These are phyloP conservation scores for Tipula helvola DNA, from an alignment of 2,888 invertebrate genomes.

Conservation along the genomic window DNA sequence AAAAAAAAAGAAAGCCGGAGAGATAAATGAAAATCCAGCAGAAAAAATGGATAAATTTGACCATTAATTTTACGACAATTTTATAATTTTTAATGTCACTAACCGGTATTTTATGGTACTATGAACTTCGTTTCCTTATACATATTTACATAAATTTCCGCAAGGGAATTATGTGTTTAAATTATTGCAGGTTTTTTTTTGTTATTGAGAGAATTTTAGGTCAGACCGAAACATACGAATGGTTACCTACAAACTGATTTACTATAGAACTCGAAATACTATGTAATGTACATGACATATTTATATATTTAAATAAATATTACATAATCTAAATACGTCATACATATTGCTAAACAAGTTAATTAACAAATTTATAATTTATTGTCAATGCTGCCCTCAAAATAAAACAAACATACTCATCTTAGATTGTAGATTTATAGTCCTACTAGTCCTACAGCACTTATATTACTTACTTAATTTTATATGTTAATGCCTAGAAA, in stretches of 20 bases:
- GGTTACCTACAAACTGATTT: not conserved
- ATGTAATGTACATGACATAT: too few species aligned
- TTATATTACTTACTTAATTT: too few species aligned
- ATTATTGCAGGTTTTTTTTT: not conserved
- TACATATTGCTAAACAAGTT: too few species aligned
- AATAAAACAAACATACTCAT: too few species aligned
- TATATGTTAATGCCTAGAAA: too few species aligned
- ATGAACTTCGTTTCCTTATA: not conserved
- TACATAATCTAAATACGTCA: too few species aligned
- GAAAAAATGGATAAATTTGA: not conserved
- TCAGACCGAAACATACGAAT: not conserved
- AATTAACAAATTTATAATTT: too few species aligned
- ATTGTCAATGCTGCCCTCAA: too few species aligned
- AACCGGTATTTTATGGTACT: not conserved
- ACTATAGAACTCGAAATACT: not conserved
- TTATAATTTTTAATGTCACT: not conserved
- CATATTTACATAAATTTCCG: not conserved
- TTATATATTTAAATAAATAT: too few species aligned
- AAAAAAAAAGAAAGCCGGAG: not conserved
- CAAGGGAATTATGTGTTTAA: not conserved
- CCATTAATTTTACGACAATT: slow-evolving; percentile 4
- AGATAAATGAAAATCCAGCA: not conserved
- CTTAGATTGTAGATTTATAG: too few species aligned
- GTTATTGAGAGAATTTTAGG: not conserved
- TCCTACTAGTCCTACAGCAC: too few species aligned